A percentile compares a stretch with the other conserved stretches of the same genome.
These are phyloP conservation scores for Agrochola lota DNA, from an alignment of 2,888 invertebrate species.

Conservation along the genomic window DNA sequence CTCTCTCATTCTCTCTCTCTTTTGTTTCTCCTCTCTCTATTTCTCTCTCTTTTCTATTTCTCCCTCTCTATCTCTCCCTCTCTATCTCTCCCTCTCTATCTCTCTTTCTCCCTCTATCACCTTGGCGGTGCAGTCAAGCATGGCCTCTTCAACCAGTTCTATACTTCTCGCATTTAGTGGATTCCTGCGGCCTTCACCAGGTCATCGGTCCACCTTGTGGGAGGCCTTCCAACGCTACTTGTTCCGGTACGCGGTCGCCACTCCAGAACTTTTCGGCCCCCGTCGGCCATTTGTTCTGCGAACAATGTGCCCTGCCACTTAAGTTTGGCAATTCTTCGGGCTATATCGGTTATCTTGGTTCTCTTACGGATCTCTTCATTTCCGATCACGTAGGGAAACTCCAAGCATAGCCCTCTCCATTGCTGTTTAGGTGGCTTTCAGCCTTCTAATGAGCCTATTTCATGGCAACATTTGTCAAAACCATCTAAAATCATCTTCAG, in stretches of 20 bases:
- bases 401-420: neutral
- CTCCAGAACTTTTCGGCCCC: no score
- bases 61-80: no score
- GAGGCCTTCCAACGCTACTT: neutral
- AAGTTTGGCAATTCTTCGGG: neutral
- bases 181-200: neutral
- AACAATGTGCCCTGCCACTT: neutral
- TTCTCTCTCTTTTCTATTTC: no score
- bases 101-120: no score
- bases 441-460: neutral
- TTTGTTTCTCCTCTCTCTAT: no score
- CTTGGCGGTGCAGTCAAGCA: no score
- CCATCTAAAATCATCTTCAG: neutral
- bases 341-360: neutral
- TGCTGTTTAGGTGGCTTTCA: neutral
- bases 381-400: neutral
- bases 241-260: no score
- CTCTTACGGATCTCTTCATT: neutral
- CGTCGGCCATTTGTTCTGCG: neutral
- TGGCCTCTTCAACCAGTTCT: neutral
- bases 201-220: neutral
- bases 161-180: neutral
- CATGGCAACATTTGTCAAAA: neutral
- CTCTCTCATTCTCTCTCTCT: no score
- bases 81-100: no score